Evolutionary conservation across 2,113 vertebrate species (phyloP), one percentile per base, ranked within the genome.

Genomic region (Collichthys lucidus): DNA sequence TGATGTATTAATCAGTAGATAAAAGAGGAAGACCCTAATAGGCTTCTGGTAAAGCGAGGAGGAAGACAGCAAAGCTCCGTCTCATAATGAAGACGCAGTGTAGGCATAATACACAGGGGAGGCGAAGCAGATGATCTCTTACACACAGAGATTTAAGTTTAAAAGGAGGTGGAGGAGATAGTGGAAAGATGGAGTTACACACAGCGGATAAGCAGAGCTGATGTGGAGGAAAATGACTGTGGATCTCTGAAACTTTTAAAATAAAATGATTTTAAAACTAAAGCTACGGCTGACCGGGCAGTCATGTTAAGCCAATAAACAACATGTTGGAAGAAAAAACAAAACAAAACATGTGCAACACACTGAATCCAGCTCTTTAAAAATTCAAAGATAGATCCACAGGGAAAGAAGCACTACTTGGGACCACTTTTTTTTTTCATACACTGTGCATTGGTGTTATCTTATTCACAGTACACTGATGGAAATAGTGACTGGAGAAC

Each of bases 1-100:
- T 82, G 79, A 86, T 84, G 64, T 68, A 71, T 90, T 88, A 77
- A 83, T 87, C 77, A 87, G 75, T 79, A 78, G 73, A 87, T 75
- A 78, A 84, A 80, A 69, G 69, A 68, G 77, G 71, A 72, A 80
- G 65, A 70, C 84, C 79, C 68, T 68, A 74, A 80, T 53, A 86
- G 61, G 79, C 76, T 40, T 42, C 44, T 69, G 61, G 53, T 68
- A 49, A 61, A 66, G 55, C 59, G 63, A 57, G 14, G 57, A 73
- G 59, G 53, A 69, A 65, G 40, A 19, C 40, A 40, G 47, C 0
- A 15, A 70, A 19, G 40, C 62, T 19, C n/a, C 0, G 6, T 29
- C 59, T 83, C 69, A 55, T 80, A 56, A 88, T 83, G 77, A 80
- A 86, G 77, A 71, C 7, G 53, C 61, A 73, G 49, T 7, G 56